A percentile compares a stretch with the other conserved stretches of the same genome.
Evolutionary conservation across 2,797 vertebrate genomes (phyloP).

Genomic region (Agapornis canus): DNA sequence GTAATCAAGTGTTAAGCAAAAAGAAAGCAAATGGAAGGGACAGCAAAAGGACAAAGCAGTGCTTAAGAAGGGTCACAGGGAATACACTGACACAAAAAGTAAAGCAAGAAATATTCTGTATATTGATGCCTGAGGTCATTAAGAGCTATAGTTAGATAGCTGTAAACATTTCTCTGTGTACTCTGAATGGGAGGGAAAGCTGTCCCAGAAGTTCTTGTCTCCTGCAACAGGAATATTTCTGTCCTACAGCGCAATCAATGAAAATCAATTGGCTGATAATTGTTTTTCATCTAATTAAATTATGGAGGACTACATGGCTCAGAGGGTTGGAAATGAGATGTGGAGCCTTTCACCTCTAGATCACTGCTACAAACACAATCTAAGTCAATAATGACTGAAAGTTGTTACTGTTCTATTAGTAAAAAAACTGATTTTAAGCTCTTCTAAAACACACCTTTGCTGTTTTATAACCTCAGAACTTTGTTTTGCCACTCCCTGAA

Average conservation of each 20-base stretch:
- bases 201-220: not conserved
- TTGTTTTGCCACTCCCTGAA: not conserved
- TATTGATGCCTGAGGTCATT: not conserved
- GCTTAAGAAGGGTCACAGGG: not conserved
- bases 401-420: conserved; percentile 41
- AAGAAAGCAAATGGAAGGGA: not conserved
- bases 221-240: conserved; percentile 48
- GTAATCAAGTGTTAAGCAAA: not conserved
- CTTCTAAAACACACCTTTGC: conserved; percentile 11
- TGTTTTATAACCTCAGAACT: conserved; percentile 9
- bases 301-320: conserved; percentile 29
- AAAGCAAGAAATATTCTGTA: not conserved
- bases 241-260: conserved; percentile 61
- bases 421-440: conserved; percentile 29
- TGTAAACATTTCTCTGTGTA: not conserved
- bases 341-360: conserved; percentile 53
- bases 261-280: conserved; percentile 71
- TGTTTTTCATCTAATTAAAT: conserved; percentile 67
- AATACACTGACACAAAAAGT: not conserved
- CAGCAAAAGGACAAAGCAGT: not conserved
- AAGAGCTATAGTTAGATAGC: not conserved
- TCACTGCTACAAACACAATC: conserved; percentile 50
- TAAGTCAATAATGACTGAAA: conserved; percentile 57
- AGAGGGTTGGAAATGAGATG: conserved; percentile 57
- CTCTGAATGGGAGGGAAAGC: not conserved